Base-by-base conservation (phyloP, 2,113 vertebrate genomes). In the Cynoglossus semilaevis region DNA sequence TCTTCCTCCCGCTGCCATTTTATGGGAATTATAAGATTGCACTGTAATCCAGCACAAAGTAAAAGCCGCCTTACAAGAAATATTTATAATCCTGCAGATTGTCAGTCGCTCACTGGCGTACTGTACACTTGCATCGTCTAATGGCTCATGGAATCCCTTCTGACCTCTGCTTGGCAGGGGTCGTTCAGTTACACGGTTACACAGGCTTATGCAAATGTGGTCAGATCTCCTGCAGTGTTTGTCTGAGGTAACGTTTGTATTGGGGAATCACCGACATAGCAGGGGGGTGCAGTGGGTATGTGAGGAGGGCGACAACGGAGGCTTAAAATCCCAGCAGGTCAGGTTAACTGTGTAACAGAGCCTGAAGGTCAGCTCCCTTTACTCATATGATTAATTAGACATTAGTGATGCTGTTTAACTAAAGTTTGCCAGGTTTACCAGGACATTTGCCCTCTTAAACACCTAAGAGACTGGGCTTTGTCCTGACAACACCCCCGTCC, bases 21-120 rank as follows among this genome's bases (percentile, higher is more conserved):
- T 79, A 85, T 86, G 78, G 80, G 87, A 88, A 90, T 89, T 89
- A 88, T 77, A 78, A 81, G 87, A 82, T 88, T 88, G 79, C 71
- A 63, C 74, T 77, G 62, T 90, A 90, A 91, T 90, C 88, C 88
- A 44, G 51, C 45, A 70, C 57, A 84, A 84, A 87, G 76, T 71
- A 52, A 52, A 65, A 66, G 81, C 67, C 76, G 54, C 56, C 50
- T 47, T 80, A 69, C 47, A 47, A 68, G 70, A 76, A 76, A 79
- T 76, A 79, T 76, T 76, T 76, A 83, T 65, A 69, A 44, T 61
- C 58, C 56, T 42, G 72, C 70, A 72, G 72, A 73, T 44, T 12
- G 43, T 16, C 44, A 46, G 57, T 43, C 22, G 34, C 66, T 71
- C 58, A 38, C 34, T n/a, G 46, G 19, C 47, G 42, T 63, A 60